phyloP scores from a whole-genome alignment of 2,888 invertebrate species.

The Xylota segnis region DNA sequence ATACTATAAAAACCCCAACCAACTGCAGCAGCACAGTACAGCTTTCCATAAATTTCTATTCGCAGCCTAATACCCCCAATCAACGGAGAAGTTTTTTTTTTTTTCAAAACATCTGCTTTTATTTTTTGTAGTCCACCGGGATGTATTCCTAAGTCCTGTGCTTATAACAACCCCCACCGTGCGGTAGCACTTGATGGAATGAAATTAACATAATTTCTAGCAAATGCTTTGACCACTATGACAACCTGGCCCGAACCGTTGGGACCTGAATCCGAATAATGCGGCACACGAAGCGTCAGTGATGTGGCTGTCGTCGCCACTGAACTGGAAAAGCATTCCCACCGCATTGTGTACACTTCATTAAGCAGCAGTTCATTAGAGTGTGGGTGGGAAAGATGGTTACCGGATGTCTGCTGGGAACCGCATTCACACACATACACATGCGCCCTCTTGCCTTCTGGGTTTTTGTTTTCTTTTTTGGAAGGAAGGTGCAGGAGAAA shows the following conservation, averaged over 20 bases:
- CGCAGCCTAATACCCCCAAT: constrained; percentile 23
- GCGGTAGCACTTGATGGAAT: constrained; percentile 53
- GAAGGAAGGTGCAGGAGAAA: neutral
- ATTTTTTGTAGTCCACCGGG: neutral
- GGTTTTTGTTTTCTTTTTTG: neutral
- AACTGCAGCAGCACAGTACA: neutral
- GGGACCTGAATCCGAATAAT: constrained; percentile 53
- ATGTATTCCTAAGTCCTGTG: neutral
- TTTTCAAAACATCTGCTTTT: constrained; percentile 34
- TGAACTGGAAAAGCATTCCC: constrained; percentile 69
- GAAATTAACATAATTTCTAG: constrained; percentile 69
- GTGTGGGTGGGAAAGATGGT: constrained; percentile 20
- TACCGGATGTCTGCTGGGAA: constrained; percentile 16
- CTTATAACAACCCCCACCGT: constrained; percentile 2
- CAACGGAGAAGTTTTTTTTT: constrained; percentile 15
- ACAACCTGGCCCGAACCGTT: constrained; percentile 11
- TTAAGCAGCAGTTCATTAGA: constrained; percentile 65
- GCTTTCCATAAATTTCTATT: constrained; percentile 33
- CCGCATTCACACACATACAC: constrained; percentile 11
- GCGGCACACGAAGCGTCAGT: constrained; percentile 49
- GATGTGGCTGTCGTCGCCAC: constrained; percentile 57
- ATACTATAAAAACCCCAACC: neutral
- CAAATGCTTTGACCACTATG: constrained; percentile 46
- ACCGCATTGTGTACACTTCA: constrained; percentile 74
- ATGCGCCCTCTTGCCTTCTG: constrained; percentile 11